Evolutionary conservation across 2,113 vertebrate species (phyloP).

Genomic region (Stercorarius parasiticus): DNA sequence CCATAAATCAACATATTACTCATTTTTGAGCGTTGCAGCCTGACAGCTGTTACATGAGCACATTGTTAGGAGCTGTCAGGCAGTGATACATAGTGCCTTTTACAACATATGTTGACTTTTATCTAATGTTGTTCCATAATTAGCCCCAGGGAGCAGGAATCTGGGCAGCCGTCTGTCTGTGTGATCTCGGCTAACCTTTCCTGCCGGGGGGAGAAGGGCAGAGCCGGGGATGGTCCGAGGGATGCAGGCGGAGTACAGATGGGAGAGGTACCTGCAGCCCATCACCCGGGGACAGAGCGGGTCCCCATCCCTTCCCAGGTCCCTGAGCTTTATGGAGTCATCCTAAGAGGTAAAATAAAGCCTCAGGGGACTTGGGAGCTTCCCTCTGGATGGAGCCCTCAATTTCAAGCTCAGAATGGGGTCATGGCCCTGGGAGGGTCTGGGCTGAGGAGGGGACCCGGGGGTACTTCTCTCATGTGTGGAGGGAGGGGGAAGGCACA

Average conservation of each 20-base stretch:
- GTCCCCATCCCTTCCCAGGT: accelerated
- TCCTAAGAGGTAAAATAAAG: neutral
- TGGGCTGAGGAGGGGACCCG: neutral
- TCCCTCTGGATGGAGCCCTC: neutral
- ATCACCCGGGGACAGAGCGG: neutral
- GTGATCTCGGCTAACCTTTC: constrained; percentile 73
- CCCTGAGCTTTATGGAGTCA: accelerated
- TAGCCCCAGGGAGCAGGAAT: constrained; percentile 75
- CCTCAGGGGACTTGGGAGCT: neutral
- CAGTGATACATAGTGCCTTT: constrained; percentile 78
- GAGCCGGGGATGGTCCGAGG: neutral
- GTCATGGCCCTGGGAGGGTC: too few species aligned
- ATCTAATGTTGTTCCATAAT: constrained; percentile 82
- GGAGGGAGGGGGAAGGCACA: neutral
- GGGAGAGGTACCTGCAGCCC: accelerated
- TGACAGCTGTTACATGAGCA: constrained; percentile 84
- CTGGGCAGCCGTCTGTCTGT: constrained; percentile 72
- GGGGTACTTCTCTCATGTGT: neutral
- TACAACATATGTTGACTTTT: constrained; percentile 86
- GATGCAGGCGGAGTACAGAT: neutral
- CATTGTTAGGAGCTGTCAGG: constrained; percentile 84
- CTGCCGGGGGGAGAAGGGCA: constrained; percentile 46
- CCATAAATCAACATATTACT: constrained; percentile 85
- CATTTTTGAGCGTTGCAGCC: constrained; percentile 71
- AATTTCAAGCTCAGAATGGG: neutral